phyloP scores from a whole-genome alignment of 2,888 invertebrate genomes.

The Athalia rosae region DNA sequence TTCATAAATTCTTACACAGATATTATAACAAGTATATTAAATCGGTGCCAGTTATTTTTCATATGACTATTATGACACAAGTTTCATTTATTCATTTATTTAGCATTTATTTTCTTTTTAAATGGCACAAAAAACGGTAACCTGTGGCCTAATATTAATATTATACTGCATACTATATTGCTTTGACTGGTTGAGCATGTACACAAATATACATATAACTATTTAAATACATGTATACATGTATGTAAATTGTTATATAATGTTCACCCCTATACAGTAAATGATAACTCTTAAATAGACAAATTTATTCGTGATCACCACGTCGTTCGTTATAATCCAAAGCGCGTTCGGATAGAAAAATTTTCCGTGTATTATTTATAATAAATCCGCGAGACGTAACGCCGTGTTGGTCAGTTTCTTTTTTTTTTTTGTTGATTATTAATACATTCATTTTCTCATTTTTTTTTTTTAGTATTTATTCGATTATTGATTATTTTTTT shows the following conservation, averaged over 20 bases:
- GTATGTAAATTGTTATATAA: not conserved
- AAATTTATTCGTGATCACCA: not conserved
- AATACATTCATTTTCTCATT: not conserved
- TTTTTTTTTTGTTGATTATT: slow-evolving; percentile 6
- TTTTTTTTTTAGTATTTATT: slow-evolving; percentile 11
- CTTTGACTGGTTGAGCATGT: slow-evolving; percentile 36
- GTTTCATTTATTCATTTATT: slow-evolving; percentile 56
- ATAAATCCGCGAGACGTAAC: not conserved
- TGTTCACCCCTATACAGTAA: slow-evolving; percentile 26
- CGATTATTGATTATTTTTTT: slow-evolving; percentile 12
- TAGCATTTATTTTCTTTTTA: slow-evolving; percentile 56
- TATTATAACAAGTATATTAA: no score
- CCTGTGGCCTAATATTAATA: slow-evolving; percentile 49
- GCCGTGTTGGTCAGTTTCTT: not conserved
- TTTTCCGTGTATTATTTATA: no score
- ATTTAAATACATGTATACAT: not conserved
- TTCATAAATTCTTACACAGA: slow-evolving; percentile 39
- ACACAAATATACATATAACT: not conserved
- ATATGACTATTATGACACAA: slow-evolving; percentile 58
- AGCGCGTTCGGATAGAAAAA: not conserved
- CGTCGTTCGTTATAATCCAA: slow-evolving; percentile 22
- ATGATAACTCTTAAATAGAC: slow-evolving; percentile 12
- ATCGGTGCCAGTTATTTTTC: slow-evolving; percentile 35
- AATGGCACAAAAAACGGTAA: slow-evolving; percentile 64
- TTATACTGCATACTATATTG: slow-evolving; percentile 25